Evolutionary conservation across 2,888 invertebrate genomes (phyloP).

Genomic region (Zygothrica quintamaculata): DNA sequence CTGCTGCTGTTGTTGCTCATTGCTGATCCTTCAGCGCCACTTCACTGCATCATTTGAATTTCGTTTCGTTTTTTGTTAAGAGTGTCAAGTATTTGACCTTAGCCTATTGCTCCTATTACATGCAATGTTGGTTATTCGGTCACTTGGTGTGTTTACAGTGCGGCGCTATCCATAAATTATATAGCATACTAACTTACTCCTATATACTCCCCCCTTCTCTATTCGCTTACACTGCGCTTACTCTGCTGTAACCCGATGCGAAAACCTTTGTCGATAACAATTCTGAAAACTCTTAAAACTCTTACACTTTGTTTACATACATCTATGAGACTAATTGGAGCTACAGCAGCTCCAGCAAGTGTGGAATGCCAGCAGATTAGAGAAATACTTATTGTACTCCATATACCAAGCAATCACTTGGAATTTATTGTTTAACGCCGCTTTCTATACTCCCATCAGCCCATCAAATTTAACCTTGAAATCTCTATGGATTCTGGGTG

Average conservation of each 20-base stretch:
- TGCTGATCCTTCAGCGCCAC: conserved; percentile 81
- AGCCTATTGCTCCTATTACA: conserved; percentile 71
- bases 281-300: conserved; percentile 74
- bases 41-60: conserved; percentile 35
- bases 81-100: conserved; percentile 65
- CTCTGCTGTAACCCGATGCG: conserved; percentile 56
- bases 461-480: background rate
- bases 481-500: conserved; percentile 47
- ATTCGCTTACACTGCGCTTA: conserved; percentile 8
- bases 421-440: conserved; percentile 43
- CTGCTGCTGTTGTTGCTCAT: too few species aligned
- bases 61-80: background rate
- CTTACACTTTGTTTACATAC: conserved; percentile 66
- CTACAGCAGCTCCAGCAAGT: conserved; percentile 8
- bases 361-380: background rate
- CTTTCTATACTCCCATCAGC: background rate
- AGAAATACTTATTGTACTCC: conserved; percentile 20
- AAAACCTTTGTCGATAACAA: conserved; percentile 72
- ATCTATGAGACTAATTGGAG: conserved; percentile 65
- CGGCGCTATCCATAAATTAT: conserved; percentile 79
- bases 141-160: conserved; percentile 75
- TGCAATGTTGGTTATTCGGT: conserved; percentile 53
- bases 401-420: conserved; percentile 36
- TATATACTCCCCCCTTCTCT: background rate
- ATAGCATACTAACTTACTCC: conserved; percentile 45